Evolutionary conservation across 1,140 invertebrate species (phyloP), one percentile per base, ranked within the genome.

Genomic region (Argopecten irradians): DNA sequence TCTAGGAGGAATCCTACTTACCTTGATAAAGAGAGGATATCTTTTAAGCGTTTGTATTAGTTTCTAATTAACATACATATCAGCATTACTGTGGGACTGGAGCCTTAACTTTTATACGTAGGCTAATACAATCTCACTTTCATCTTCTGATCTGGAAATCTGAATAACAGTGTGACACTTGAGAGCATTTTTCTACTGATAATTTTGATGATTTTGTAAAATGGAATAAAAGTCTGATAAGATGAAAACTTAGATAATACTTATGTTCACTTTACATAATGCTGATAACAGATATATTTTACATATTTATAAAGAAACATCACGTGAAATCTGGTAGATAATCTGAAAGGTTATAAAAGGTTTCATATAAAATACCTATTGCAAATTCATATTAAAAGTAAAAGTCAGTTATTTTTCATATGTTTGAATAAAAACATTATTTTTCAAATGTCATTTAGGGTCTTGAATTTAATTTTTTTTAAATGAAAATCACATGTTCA

Each of bases 121-220:
- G n/a, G 55, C 55, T 5, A 28, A 5, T 71, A 71, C 55, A 28
- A 28, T 28, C 16, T 71, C 16, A 0, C 55, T 71, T 71, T 71
- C n/a, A 71, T 71, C 55, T 71, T 28, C 28, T 71, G n/a, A 71
- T 71, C 55, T 71, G 19, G 55, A 71, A 28, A 71, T 71, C 55
- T 71, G 55, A 71, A 71, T 71, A n/a, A 71, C 28, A n/a, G n/a
- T 71, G 55, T 71, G 5, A 71, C 2, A 28, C 55, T 71, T 71
- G 55, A 71, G 43, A 55, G 43, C 3, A 2, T 55, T 19, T 22
- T 55, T 8, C 14, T 55, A 55, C 22, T 55, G 43, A 28, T 71
- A 71, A 71, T 46, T 71, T 71, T 71, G 55, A 71, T n/a, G 55
- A 71, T 28, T 71, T 71, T 71, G n/a, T n/a, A 71, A 71, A 71